Evolutionary conservation across 1,140 invertebrate species (phyloP), one percentile per base, ranked within the genome.

Genomic region (Hydropsyche tenuis): DNA sequence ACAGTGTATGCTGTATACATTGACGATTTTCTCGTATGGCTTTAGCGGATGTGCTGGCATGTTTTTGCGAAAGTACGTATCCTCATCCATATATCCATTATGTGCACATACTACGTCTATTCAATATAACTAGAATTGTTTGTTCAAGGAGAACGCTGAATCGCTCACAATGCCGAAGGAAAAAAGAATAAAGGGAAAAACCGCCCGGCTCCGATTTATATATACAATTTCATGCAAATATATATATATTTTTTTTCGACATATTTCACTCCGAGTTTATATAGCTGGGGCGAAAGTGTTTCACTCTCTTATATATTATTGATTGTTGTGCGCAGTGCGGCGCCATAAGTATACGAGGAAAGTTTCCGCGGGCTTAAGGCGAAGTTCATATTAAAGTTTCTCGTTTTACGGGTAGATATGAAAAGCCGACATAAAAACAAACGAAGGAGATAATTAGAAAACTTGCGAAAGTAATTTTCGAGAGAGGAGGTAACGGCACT

Each of bases 401-500:
- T 66, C 56, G 45, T 75, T 75, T 75, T 75, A 75, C 74, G 66
- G 30, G 65, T 71, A 69, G 60, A 69, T 70, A 70, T 70, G 65
- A 68, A 68, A 68, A 43, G 43, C 37, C 73, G 65, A 60, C 72
- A 75, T 77, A 75, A 77, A 77, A 77, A 56, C 69, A 75, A 77
- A 77, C 42, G 76, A 75, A 77, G 73, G 72, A 77, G 71, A 77
- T 75, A 77, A 77, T 77, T 75, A 77, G 76, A 75, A 77, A 77
- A 77, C 64, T 77, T 77, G 16, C 42, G 51, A 69, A 45, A 69
- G 70, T 63, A 75, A 75, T 73, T 73, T 48, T 68, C 30, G 30
- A 4, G 3, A 9, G 68, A 45, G 46, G 42, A 30, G 25, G 64
- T 73, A 74, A 77, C 76, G 76, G 73, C 76, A 68, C 48, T 70